Percentiles rank a stretch among this genome's conserved stretches.
Evolutionary conservation across 2,888 invertebrate genomes (phyloP).

Genomic region (Dendrolimus houi): DNA sequence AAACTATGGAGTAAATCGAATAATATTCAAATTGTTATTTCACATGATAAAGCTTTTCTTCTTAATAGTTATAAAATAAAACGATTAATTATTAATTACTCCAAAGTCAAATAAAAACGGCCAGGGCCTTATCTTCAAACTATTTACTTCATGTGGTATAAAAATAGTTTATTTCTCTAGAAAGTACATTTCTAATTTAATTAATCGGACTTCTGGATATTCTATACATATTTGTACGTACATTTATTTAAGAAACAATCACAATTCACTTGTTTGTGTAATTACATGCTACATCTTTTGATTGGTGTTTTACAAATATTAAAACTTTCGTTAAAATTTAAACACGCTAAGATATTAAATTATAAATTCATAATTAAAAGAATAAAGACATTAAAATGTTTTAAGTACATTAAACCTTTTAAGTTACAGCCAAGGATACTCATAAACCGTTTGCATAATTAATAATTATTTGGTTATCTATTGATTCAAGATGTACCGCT

Average conservation of each 20-base stretch:
- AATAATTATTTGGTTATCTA: not conserved
- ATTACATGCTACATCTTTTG: constrained; percentile 37
- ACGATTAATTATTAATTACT: constrained; percentile 12
- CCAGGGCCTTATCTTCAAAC: constrained; percentile 49
- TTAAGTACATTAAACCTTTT: constrained; percentile 3
- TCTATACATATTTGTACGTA: constrained; percentile 69
- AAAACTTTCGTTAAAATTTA: constrained; percentile 12
- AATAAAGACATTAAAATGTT: constrained; percentile 36
- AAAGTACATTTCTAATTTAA: constrained; percentile 21
- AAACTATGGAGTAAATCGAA: constrained; percentile 47
- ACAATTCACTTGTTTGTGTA: constrained; percentile 51
- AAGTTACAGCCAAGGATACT: constrained; percentile 6
- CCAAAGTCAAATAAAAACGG: constrained; percentile 33
- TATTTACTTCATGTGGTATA: constrained; percentile 60
- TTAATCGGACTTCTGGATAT: constrained; percentile 46
- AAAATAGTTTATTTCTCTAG: constrained; percentile 56
- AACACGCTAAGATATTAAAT: constrained; percentile 14
- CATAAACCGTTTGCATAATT: not conserved
- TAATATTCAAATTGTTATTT: constrained; percentile 41
- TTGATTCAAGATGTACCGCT: not conserved
- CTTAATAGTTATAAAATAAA: constrained; percentile 43
- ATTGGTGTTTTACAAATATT: constrained; percentile 24
- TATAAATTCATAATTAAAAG: constrained; percentile 9
- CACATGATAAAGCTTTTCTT: constrained; percentile 45
- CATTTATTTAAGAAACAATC: constrained; percentile 51